These are phyloP conservation scores for Drosophila nasuta DNA, from an alignment of 1,140 invertebrate species.

Conservation along the genomic window DNA sequence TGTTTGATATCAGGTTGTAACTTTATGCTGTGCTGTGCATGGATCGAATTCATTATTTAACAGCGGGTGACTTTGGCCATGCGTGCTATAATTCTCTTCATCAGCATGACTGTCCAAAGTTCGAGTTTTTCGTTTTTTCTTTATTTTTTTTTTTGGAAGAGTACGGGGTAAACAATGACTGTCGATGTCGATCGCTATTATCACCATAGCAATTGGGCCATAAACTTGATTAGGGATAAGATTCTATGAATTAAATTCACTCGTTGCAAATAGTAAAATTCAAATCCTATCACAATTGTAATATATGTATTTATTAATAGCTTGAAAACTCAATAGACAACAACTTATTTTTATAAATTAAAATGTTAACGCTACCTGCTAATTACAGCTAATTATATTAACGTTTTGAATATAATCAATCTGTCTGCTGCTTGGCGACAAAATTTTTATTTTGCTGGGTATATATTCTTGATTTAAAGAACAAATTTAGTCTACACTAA, in stretches of 20 bases:
- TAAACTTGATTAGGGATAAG: slow-evolving; percentile 22
- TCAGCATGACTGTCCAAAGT: slow-evolving; percentile 10
- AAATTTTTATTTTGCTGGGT: background rate
- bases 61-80: background rate
- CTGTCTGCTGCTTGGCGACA: background rate
- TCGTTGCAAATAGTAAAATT: background rate
- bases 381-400: slow-evolving; percentile 25
- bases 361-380: background rate
- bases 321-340: background rate
- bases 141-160: too few species aligned
- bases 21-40: slow-evolving; percentile 12
- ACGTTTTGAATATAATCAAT: slow-evolving; percentile 11
- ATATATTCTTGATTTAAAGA: too few species aligned
- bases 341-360: slow-evolving; percentile 5
- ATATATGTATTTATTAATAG: background rate
- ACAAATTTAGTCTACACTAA: too few species aligned
- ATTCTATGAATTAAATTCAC: too few species aligned
- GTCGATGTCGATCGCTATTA: slow-evolving; percentile 1
- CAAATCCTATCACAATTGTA: background rate
- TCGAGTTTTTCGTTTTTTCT: background rate
- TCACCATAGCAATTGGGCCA: slow-evolving; percentile 4
- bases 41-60: slow-evolving; percentile 9
- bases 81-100: slow-evolving; percentile 3
- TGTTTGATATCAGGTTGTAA: background rate
- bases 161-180: background rate